A percentile compares a stretch with the other conserved stretches of the same genome.
Evolutionary conservation across 2,888 invertebrate genomes (phyloP).

Genomic region (Drosophila lutescens): DNA sequence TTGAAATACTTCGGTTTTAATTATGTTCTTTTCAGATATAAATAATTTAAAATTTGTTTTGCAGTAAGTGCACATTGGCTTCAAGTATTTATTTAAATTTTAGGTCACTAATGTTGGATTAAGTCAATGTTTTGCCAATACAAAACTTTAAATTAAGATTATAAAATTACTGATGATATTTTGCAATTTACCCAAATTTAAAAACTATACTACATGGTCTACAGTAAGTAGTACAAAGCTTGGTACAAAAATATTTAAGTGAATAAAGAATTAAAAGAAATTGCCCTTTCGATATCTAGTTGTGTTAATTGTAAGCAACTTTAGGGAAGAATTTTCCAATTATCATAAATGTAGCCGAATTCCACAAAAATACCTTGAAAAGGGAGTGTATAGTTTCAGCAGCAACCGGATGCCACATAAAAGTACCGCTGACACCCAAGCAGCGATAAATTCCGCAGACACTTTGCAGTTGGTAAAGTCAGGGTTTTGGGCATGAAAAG

Average conservation of each 20-base stretch:
- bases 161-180: too few relatives aligned
- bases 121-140: too few relatives aligned
- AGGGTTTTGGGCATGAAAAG: constrained; percentile 54
- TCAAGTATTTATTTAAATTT: background rate
- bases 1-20: too few relatives aligned
- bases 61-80: background rate
- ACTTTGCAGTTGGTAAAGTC: constrained; percentile 9
- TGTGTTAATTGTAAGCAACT: background rate
- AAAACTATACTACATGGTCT: too few relatives aligned
- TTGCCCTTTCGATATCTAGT: background rate
- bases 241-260: background rate
- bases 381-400: constrained; percentile 4
- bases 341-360: background rate
- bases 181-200: too few relatives aligned
- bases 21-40: too few relatives aligned
- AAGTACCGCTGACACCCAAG: constrained; percentile 34
- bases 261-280: background rate
- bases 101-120: too few relatives aligned
- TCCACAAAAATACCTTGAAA: background rate
- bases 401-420: constrained; percentile 56
- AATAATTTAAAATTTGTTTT: too few relatives aligned
- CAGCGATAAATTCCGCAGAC: constrained; percentile 36
- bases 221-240: too few relatives aligned
- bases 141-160: too few relatives aligned
- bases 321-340: background rate